Evolutionary conservation across 1,140 invertebrate genomes (phyloP).

Genomic region (Lucilia sericata): DNA sequence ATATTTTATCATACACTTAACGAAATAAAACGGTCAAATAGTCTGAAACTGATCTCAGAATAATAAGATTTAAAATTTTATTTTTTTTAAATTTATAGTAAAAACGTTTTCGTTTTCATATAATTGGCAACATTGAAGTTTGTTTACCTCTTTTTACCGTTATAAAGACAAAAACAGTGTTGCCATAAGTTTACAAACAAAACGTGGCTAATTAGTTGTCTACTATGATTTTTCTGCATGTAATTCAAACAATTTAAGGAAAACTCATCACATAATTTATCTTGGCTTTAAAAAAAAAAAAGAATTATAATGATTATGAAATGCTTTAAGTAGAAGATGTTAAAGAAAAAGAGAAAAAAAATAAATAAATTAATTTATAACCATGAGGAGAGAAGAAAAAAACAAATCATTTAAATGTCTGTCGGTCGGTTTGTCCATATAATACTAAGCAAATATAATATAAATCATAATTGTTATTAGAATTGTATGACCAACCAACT

Average conservation of each 20-base stretch:
- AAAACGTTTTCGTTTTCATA: too few species aligned
- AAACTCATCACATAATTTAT: constrained; percentile 43
- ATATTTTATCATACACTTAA: too few species aligned
- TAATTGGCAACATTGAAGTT: too few species aligned
- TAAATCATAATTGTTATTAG: constrained; percentile 27
- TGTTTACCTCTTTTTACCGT: too few species aligned
- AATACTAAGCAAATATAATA: not conserved
- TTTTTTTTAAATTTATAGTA: too few species aligned
- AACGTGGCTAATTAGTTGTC: not conserved
- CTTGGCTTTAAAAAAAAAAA: not conserved
- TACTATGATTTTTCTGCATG: not conserved
- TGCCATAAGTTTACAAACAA: too few species aligned
- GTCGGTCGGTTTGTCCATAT: not conserved
- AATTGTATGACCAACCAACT: not conserved
- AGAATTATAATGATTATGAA: constrained; percentile 31
- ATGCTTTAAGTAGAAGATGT: constrained; percentile 7
- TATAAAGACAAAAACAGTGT: too few species aligned
- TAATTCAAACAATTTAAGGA: not conserved
- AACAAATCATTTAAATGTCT: not conserved
- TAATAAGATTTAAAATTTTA: too few species aligned
- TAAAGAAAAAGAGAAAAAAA: not conserved
- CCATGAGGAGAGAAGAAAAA: not conserved
- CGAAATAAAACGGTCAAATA: too few species aligned
- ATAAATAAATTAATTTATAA: constrained; percentile 36
- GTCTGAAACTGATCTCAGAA: too few species aligned